Evolutionary conservation across 2,113 vertebrate genomes (phyloP).

Genomic region (Platysternon megacephalum): DNA sequence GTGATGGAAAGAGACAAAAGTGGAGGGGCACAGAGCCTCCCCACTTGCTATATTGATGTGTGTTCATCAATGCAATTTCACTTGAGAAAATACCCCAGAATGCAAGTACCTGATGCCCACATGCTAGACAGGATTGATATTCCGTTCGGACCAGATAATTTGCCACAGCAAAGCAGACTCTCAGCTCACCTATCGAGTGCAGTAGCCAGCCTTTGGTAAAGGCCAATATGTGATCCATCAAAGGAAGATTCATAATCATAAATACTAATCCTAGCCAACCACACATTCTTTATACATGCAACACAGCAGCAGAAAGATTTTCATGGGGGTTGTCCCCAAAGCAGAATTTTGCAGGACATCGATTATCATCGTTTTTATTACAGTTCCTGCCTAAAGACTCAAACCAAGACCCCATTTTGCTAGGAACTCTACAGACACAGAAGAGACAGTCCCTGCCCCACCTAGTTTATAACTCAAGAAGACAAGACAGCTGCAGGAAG

Average conservation of each 20-base stretch:
- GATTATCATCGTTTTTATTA: neutral
- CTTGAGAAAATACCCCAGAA: neutral
- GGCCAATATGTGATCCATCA: neutral
- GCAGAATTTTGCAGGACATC: neutral
- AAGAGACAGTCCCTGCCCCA: too few species aligned
- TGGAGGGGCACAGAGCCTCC: neutral
- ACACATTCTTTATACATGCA: neutral
- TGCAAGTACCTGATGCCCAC: neutral
- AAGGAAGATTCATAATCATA: neutral
- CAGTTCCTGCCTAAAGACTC: neutral
- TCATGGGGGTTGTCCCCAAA: neutral
- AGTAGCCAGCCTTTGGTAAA: neutral
- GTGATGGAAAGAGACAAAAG: neutral
- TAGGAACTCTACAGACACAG: too few species aligned
- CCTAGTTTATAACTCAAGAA: neutral
- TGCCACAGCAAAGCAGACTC: neutral
- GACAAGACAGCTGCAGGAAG: neutral
- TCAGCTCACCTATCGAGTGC: neutral
- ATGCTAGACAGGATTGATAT: neutral
- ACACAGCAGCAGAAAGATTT: neutral
- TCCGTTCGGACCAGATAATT: neutral
- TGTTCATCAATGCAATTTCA: neutral
- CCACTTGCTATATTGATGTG: neutral
- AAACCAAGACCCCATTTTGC: neutral
- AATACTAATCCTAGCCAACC: neutral